phyloP scores from a whole-genome alignment of 1,140 invertebrate species.

The Trialeurodes vaporariorum region DNA sequence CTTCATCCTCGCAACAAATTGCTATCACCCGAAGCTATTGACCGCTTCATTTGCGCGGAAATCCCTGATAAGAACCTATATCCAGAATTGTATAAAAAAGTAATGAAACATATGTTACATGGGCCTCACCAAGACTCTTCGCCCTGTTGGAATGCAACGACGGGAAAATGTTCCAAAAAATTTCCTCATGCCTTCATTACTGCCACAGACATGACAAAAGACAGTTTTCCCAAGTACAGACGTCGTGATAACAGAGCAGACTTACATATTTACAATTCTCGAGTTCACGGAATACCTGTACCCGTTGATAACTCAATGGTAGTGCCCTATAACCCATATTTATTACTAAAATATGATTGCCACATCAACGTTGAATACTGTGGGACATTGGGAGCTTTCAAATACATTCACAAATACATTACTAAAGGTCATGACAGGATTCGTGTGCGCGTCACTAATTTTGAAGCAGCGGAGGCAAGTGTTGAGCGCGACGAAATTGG shows the following conservation, averaged over 20 bases:
- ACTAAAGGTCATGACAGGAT: constrained; percentile 29
- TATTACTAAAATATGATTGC: constrained; percentile 27
- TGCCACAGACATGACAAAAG: constrained; percentile 28
- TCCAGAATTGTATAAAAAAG: constrained; percentile 31
- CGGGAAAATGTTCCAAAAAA: constrained; percentile 32
- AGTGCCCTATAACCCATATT: constrained; percentile 31
- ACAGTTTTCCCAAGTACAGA: constrained; percentile 36
- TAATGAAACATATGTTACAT: constrained; percentile 40
- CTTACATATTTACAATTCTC: not conserved
- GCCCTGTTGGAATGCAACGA: constrained; percentile 13
- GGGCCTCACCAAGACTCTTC: constrained; percentile 32
- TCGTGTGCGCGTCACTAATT: not conserved
- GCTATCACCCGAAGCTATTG: constrained; percentile 29
- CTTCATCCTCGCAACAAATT: not conserved
- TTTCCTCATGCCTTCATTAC: constrained; percentile 29
- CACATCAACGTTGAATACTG: constrained; percentile 33
- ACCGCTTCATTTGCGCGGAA: constrained; percentile 39
- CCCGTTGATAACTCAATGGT: constrained; percentile 31
- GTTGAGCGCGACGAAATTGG: constrained; percentile 4
- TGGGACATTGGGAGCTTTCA: constrained; percentile 31
- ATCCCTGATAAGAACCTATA: constrained; percentile 37
- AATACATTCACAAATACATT: constrained; percentile 37
- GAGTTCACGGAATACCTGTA: constrained; percentile 13
- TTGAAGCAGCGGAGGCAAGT: not conserved
- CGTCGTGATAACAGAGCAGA: constrained; percentile 17